Conservation (phyloP, 1,140 invertebrate genomes). For the Drosophila malerkotliana region DNA sequence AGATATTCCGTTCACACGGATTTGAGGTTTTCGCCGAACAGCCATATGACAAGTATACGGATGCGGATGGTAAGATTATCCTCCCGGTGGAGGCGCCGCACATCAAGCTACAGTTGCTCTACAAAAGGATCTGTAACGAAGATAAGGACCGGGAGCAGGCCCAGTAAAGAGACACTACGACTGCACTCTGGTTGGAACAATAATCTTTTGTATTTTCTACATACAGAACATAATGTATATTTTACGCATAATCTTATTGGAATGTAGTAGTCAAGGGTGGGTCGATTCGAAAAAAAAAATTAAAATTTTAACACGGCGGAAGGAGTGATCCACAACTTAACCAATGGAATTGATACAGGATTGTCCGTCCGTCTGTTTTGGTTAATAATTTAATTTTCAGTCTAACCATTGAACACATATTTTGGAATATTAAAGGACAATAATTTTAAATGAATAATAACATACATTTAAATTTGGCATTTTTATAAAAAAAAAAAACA, state of each 20-base stretch:
- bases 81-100: slow-evolving; percentile 86
- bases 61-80: slow-evolving; percentile 86
- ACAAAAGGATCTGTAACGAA: slow-evolving; percentile 51
- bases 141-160: neutral
- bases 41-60: slow-evolving; percentile 87
- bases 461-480: neutral
- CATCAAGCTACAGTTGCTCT: slow-evolving; percentile 87
- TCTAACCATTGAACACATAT: neutral
- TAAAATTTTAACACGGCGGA: neutral
- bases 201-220: slow-evolving; percentile 42
- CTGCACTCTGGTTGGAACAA: slow-evolving; percentile 13
- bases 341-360: neutral
- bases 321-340: neutral
- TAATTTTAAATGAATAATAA: neutral
- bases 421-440: neutral
- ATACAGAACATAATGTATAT: slow-evolving; percentile 1
- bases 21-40: slow-evolving; percentile 87
- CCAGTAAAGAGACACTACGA: slow-evolving; percentile 2
- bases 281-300: neutral
- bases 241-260: slow-evolving; percentile 30
- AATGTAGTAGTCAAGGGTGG: slow-evolving; percentile 15
- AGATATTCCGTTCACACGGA: slow-evolving; percentile 88
- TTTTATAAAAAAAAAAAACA: neutral
- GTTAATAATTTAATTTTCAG: neutral
- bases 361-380: neutral